Percentiles rank a stretch among this genome's conserved stretches.
These are phyloP conservation scores for Sander lucioperca DNA, from an alignment of 2,113 vertebrate genomes.

Conservation along the genomic window DNA sequence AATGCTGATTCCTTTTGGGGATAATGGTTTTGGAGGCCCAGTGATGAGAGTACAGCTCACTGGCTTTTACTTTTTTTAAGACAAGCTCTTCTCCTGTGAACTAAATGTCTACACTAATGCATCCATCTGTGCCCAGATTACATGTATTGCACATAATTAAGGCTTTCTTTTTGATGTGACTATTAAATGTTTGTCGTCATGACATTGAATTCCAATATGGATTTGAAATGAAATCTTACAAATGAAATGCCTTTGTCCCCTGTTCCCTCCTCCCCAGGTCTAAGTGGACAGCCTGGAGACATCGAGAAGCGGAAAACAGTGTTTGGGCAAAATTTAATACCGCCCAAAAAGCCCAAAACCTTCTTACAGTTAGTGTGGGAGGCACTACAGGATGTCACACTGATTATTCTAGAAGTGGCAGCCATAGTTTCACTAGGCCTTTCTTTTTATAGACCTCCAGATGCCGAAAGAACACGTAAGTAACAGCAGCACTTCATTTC, in stretches of 20 bases:
- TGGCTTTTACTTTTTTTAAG: conserved; percentile 11
- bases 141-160: background rate
- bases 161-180: background rate
- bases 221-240: background rate
- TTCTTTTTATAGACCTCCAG: conserved; percentile 99
- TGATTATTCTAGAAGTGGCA: conserved; percentile 99
- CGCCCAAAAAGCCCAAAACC: conserved; percentile 99
- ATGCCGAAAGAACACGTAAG: conserved; percentile 91
- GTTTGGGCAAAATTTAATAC: conserved; percentile 98
- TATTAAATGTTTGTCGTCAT: background rate
- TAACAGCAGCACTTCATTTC: conserved; percentile 35
- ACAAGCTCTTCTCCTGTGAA: conserved; percentile 5
- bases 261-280: conserved; percentile 83
- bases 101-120: conserved; percentile 11
- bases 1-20: conserved; percentile 48
- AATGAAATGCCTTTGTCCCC: conserved; percentile 1
- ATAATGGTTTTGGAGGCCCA: conserved; percentile 28
- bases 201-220: background rate
- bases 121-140: conserved; percentile 27
- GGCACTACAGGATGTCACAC: conserved; percentile 98
- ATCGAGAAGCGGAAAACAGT: conserved; percentile 95
- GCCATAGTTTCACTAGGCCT: conserved; percentile 99
- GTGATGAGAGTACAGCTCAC: conserved; percentile 15
- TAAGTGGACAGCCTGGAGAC: conserved; percentile 95
- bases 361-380: conserved; percentile 99